These are phyloP conservation scores for Amphiprion percula DNA, from an alignment of 2,113 vertebrate species.

Conservation along the genomic window DNA sequence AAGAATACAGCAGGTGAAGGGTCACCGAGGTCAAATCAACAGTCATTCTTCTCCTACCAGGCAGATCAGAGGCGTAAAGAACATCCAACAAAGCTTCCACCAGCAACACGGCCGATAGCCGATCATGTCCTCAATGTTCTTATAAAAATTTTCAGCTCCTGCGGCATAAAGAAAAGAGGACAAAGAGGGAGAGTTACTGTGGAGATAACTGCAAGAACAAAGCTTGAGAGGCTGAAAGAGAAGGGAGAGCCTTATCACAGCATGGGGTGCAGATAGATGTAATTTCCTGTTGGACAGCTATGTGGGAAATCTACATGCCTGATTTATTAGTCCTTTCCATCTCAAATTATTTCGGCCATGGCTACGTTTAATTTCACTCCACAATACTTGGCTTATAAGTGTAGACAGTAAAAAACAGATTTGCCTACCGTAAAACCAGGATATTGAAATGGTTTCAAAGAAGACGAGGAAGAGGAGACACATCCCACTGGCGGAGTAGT, in stretches of 20 bases:
- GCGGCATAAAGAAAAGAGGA: not conserved
- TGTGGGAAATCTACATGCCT: constrained; percentile 11
- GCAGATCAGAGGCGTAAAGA: constrained; percentile 91
- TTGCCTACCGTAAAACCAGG: constrained; percentile 92
- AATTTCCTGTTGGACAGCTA: constrained; percentile 52
- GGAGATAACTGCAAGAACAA: constrained; percentile 20
- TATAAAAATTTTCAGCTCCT: constrained; percentile 93
- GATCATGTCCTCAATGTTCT: constrained; percentile 93
- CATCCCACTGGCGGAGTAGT: constrained; percentile 96
- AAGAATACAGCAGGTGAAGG: constrained; percentile 8
- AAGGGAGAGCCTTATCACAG: constrained; percentile 2
- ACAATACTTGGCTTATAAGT: not conserved
- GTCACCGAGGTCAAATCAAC: constrained; percentile 5
- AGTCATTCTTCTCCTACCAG: constrained; percentile 82
- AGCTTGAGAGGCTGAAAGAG: constrained; percentile 1
- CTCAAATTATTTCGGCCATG: constrained; percentile 3
- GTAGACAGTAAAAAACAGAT: constrained; percentile 44
- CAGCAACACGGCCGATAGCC: constrained; percentile 90
- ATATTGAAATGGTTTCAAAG: constrained; percentile 93
- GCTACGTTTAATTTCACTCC: constrained; percentile 3
- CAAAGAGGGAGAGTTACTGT: constrained; percentile 6
- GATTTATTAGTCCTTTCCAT: constrained; percentile 21
- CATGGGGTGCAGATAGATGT: constrained; percentile 31
- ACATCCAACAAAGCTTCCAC: constrained; percentile 93
- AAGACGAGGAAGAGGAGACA: constrained; percentile 93